Conservation (phyloP, 2,888 invertebrate genomes). For the Lasiommata megera region DNA sequence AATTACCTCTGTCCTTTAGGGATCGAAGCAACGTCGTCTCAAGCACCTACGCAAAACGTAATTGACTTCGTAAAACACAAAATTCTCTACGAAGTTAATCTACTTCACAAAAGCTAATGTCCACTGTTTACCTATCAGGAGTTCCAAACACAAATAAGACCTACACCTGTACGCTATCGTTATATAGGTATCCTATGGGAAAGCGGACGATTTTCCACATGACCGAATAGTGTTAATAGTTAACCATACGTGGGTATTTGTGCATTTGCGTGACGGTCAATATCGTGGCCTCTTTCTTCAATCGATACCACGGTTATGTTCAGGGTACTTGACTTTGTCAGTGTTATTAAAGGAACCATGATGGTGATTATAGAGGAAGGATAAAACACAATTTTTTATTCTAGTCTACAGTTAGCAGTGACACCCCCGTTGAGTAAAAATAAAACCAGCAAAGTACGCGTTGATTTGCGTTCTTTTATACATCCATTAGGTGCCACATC, state of each 20-base stretch:
- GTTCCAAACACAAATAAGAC: conserved; percentile 13
- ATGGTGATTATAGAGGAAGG: background rate
- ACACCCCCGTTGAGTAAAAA: too few species aligned
- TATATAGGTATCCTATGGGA: conserved; percentile 56
- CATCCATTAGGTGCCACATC: too few species aligned
- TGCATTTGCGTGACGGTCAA: conserved; percentile 25
- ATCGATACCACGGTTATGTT: background rate
- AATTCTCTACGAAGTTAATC: background rate
- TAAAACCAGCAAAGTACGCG: too few species aligned
- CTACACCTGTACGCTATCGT: conserved; percentile 40
- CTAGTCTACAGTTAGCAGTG: too few species aligned
- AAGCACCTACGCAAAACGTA: background rate
- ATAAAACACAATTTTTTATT: too few species aligned
- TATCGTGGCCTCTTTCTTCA: conserved; percentile 11
- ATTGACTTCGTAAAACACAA: background rate
- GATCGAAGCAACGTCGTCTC: background rate
- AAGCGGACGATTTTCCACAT: conserved; percentile 64
- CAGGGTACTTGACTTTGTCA: background rate
- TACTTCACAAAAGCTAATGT: background rate
- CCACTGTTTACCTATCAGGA: background rate
- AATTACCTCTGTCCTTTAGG: conserved; percentile 7
- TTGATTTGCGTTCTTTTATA: too few species aligned
- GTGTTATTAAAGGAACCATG: background rate
- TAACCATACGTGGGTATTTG: conserved; percentile 37
- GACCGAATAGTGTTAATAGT: conserved; percentile 71